Percentiles rank a stretch among this genome's conserved stretches.
Conservation (phyloP, 2,113 vertebrate genomes). For the Pristiophorus japonicus region DNA sequence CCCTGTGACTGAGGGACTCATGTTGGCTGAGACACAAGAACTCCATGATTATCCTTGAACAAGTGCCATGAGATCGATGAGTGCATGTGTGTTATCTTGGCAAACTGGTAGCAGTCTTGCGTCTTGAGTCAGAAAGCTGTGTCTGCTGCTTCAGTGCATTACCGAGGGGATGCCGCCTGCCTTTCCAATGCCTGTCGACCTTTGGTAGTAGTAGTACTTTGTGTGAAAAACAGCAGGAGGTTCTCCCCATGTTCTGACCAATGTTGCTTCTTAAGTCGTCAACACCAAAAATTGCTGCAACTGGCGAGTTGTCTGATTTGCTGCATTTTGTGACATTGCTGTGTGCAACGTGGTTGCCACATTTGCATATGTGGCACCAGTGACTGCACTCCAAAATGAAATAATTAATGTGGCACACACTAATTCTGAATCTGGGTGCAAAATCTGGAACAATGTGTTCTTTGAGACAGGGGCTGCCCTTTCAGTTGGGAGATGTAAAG, state of each 20-base stretch:
- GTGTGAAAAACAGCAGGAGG: background rate
- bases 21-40: too few relatives aligned
- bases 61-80: background rate
- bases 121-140: background rate
- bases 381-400: background rate
- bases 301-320: background rate
- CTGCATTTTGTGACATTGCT: background rate
- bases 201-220: background rate
- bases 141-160: background rate
- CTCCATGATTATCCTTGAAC: background rate
- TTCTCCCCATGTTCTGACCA: background rate
- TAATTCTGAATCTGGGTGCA: background rate
- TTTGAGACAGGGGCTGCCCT: background rate
- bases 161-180: background rate
- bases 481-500: background rate
- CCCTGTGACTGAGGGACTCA: background rate
- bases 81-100: background rate
- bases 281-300: background rate
- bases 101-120: background rate
- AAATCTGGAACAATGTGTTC: background rate
- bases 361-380: background rate
- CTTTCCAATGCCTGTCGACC: background rate
- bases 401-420: background rate
- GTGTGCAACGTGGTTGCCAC: background rate
- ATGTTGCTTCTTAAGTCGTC: background rate